phyloP scores from a whole-genome alignment of 2,797 vertebrate species.

The Chelidonichthys spinosus region DNA sequence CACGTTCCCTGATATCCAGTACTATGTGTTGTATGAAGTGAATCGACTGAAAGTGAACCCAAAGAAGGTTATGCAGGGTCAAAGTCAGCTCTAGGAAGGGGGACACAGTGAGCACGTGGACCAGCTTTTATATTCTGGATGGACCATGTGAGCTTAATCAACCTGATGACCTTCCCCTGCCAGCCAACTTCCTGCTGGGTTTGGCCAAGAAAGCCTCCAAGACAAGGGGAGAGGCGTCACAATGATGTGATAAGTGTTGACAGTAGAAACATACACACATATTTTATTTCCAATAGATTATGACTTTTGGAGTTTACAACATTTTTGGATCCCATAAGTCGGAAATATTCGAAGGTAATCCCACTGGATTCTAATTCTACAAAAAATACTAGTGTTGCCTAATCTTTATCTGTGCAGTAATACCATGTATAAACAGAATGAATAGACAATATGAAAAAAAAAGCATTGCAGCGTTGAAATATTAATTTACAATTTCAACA shows the following conservation, averaged over 20 bases:
- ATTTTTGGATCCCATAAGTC: neutral
- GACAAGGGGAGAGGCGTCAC: neutral
- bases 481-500: neutral
- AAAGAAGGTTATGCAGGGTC: neutral
- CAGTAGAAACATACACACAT: too few species aligned
- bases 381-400: neutral
- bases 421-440: neutral
- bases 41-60: neutral
- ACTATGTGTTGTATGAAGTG: too few species aligned
- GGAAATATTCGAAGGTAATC: neutral
- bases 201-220: neutral
- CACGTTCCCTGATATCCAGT: too few species aligned
- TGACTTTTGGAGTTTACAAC: neutral
- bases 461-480: neutral
- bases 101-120: too few species aligned
- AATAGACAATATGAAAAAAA: too few species aligned
- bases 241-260: too few species aligned
- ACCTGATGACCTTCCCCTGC: neutral
- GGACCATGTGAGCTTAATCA: neutral
- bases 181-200: neutral
- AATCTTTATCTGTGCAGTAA: neutral
- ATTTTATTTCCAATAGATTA: neutral
- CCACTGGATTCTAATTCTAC: neutral
- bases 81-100: neutral
- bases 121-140: too few species aligned